phyloP scores from a whole-genome alignment of 2,888 invertebrate species.

The Thumatha senex region DNA sequence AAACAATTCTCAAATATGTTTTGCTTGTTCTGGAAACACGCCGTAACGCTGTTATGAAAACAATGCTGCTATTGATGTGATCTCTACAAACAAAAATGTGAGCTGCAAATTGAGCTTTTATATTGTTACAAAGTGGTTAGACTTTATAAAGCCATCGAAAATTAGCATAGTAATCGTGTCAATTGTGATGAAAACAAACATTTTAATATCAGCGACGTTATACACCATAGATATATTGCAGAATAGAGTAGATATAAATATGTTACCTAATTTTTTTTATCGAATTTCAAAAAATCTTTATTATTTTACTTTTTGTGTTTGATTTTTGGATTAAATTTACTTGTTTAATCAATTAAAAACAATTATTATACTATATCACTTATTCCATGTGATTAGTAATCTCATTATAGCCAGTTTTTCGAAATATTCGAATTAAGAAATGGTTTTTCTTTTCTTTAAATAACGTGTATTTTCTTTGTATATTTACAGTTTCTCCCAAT shows the following conservation, averaged over 20 bases:
- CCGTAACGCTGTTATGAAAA: background rate
- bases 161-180: slow-evolving; percentile 45
- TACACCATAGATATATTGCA: background rate
- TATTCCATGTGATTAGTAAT: too few relatives aligned
- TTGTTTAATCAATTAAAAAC: background rate
- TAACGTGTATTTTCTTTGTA: too few relatives aligned
- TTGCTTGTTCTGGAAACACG: background rate
- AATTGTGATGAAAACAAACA: slow-evolving; percentile 39
- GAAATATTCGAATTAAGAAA: too few relatives aligned
- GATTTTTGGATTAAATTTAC: background rate
- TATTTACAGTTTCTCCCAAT: too few relatives aligned
- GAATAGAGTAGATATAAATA: background rate
- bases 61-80: slow-evolving; percentile 5
- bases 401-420: too few relatives aligned
- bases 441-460: too few relatives aligned
- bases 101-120: slow-evolving; percentile 16
- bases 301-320: too few relatives aligned
- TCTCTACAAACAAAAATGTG: slow-evolving; percentile 17
- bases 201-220: background rate
- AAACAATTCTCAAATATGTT: background rate
- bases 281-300: too few relatives aligned
- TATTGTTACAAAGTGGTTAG: slow-evolving; percentile 21
- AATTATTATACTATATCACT: background rate
- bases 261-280: background rate
- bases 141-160: slow-evolving; percentile 33